phyloP scores from a whole-genome alignment of 2,888 invertebrate species.

The Dione vanillae region DNA sequence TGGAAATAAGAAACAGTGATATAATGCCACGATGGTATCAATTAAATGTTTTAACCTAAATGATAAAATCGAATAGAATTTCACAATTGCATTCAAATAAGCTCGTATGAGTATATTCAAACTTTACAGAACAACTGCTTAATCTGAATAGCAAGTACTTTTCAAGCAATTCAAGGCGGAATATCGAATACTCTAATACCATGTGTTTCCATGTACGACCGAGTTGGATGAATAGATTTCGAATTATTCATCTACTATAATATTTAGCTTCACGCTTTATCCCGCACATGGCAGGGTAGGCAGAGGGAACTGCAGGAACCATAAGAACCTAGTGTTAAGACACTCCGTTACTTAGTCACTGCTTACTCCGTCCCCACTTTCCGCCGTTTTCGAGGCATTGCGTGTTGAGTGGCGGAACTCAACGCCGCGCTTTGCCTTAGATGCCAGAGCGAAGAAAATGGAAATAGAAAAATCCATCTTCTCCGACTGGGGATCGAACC shows the following conservation, averaged over 20 bases:
- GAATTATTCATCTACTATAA: background rate
- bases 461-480: too few relatives aligned
- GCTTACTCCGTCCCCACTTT: too few relatives aligned
- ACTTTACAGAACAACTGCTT: slow-evolving; percentile 25
- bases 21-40: background rate
- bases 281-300: too few relatives aligned
- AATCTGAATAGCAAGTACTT: slow-evolving; percentile 29
- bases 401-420: too few relatives aligned
- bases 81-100: slow-evolving; percentile 15
- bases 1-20: background rate
- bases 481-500: too few relatives aligned
- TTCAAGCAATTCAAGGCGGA: slow-evolving; percentile 15
- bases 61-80: slow-evolving; percentile 18
- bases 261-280: too few relatives aligned
- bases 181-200: slow-evolving; percentile 28
- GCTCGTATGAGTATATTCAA: slow-evolving; percentile 16
- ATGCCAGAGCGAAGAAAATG: too few relatives aligned
- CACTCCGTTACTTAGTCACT: too few relatives aligned
- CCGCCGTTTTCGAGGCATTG: too few relatives aligned
- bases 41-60: slow-evolving; percentile 3
- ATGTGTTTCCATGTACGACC: slow-evolving; percentile 24
- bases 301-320: too few relatives aligned
- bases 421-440: too few relatives aligned
- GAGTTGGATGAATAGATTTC: slow-evolving; percentile 24
- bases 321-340: too few relatives aligned